A percentile compares a stretch with the other conserved stretches of the same genome.
Conservation (phyloP, 1,140 invertebrate species). For the Magallana angulata region DNA sequence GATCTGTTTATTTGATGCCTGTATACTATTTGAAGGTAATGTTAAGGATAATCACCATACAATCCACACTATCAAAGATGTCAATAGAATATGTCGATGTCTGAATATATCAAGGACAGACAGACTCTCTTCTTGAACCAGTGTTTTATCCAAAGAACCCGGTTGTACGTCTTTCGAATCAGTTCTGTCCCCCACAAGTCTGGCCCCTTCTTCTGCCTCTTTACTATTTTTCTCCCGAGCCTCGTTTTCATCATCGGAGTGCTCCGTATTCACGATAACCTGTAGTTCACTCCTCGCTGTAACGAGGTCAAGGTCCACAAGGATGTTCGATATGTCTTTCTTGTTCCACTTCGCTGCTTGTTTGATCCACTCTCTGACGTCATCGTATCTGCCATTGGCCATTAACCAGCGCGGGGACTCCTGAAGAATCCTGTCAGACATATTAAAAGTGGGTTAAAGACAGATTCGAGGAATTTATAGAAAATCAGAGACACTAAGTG, state of each 20-base stretch:
- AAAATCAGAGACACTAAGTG: too few species aligned
- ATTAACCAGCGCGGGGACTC: constrained; percentile 48
- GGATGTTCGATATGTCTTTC: constrained; percentile 35
- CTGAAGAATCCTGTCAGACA: constrained; percentile 42
- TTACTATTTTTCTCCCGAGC: neutral
- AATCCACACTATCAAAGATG: constrained; percentile 11
- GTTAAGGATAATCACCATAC: neutral
- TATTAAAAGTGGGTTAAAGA: too few species aligned
- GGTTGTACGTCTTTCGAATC: neutral
- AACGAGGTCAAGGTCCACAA: neutral
- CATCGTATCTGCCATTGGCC: constrained; percentile 48
- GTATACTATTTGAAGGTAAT: too few species aligned
- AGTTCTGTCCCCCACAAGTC: too few species aligned
- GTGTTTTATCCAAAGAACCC: neutral
- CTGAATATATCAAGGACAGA: neutral
- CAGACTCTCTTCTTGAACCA: neutral
- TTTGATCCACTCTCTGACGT: constrained; percentile 33
- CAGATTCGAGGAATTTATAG: too few species aligned
- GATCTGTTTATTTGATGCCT: too few species aligned
- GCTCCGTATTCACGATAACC: neutral
- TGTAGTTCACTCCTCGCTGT: neutral
- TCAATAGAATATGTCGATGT: neutral
- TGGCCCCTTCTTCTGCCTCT: neutral
- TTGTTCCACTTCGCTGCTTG: constrained; percentile 46
- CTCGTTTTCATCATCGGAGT: neutral